These are phyloP conservation scores for Parthenolecanium corni DNA, from an alignment of 2,888 invertebrate genomes.

Conservation along the genomic window DNA sequence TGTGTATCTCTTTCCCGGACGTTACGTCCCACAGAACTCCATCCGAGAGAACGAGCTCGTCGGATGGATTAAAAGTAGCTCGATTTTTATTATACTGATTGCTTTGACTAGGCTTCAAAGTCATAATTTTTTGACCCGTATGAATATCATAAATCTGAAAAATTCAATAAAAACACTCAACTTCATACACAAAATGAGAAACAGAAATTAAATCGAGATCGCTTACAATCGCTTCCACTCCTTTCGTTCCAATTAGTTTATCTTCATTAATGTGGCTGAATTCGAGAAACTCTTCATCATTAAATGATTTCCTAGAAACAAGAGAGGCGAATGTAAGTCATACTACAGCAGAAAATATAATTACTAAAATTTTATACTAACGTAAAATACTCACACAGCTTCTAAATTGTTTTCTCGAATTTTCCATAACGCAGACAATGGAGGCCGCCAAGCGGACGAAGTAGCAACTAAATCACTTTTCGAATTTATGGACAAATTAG, in stretches of 20 bases:
- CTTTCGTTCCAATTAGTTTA: constrained; percentile 76
- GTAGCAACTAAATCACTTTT: constrained; percentile 71
- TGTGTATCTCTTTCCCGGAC: constrained; percentile 78
- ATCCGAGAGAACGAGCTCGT: constrained; percentile 88
- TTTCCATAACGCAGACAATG: constrained; percentile 70
- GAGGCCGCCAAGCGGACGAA: constrained; percentile 73
- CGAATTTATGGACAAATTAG: constrained; percentile 61
- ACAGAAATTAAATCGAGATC: background rate
- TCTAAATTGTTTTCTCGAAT: constrained; percentile 49
- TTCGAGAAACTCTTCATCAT: constrained; percentile 80
- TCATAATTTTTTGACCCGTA: constrained; percentile 60
- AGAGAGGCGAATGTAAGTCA: constrained; percentile 29
- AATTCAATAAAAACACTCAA: constrained; percentile 12
- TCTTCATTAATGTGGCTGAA: constrained; percentile 80
- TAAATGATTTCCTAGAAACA: constrained; percentile 51
- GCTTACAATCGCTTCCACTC: constrained; percentile 61
- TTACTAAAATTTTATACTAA: constrained; percentile 25
- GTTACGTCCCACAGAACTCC: constrained; percentile 91
- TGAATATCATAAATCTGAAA: constrained; percentile 74
- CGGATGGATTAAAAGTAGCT: constrained; percentile 87
- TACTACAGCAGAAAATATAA: constrained; percentile 10
- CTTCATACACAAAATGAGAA: background rate
- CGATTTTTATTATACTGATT: constrained; percentile 89
- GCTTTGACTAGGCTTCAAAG: constrained; percentile 66
- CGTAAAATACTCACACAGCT: constrained; percentile 47